Percentiles rank a stretch among this genome's conserved stretches.
Evolutionary conservation across 2,113 vertebrate species (phyloP).

Genomic region (Mastomys coucha): DNA sequence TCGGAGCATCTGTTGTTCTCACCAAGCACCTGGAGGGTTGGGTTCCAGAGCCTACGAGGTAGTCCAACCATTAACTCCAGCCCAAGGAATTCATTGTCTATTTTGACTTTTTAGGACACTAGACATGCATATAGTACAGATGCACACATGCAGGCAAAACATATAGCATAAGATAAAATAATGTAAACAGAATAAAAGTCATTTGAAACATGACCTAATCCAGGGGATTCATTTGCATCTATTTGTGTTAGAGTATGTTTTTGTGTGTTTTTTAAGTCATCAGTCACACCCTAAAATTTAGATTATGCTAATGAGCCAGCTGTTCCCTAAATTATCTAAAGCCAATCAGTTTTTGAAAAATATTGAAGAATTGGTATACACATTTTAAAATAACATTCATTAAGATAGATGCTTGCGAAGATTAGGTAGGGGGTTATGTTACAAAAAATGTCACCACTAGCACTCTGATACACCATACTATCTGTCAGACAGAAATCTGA

Average conservation of each 20-base stretch:
- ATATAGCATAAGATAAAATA: neutral
- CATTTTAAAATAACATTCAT: slow-evolving; percentile 1
- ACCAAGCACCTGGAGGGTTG: neutral
- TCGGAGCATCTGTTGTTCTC: neutral
- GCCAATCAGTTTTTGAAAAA: slow-evolving; percentile 20
- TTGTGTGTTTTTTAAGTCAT: neutral
- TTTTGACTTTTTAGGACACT: neutral
- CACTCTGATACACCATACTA: neutral
- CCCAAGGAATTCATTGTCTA: neutral
- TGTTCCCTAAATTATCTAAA: slow-evolving; percentile 34
- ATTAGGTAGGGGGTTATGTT: neutral
- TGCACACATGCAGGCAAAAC: neutral
- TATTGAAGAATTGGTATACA: neutral
- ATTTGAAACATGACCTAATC: neutral
- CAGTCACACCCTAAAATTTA: neutral
- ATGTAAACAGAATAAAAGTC: neutral
- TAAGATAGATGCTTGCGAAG: neutral
- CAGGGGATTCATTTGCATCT: neutral
- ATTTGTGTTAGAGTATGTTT: neutral
- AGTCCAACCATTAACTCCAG: neutral
- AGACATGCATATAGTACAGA: too few species aligned
- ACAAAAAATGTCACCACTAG: neutral
- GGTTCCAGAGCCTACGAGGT: neutral
- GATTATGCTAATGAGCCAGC: neutral
- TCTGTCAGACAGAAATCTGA: slow-evolving; percentile 17